Conservation (phyloP, 1,140 invertebrate genomes). For the Trypoxylus dichotomus region DNA sequence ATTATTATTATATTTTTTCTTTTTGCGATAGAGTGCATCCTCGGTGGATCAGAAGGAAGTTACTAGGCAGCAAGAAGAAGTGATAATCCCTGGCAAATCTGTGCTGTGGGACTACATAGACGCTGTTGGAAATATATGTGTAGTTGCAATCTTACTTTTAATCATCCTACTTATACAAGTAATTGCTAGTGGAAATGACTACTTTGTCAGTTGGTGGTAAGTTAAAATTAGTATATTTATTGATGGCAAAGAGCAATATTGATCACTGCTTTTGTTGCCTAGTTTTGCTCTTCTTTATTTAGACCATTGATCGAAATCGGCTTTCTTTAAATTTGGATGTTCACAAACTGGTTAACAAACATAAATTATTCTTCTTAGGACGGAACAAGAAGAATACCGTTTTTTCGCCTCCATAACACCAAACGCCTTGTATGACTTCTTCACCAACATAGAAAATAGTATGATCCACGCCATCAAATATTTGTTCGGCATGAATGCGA, state of each 20-base stretch:
- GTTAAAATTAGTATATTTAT: not conserved
- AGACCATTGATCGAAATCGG: too few species aligned
- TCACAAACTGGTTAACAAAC: constrained; percentile 58
- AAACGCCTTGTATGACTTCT: not conserved
- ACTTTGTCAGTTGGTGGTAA: constrained; percentile 76
- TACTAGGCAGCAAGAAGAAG: not conserved
- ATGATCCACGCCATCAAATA: not conserved
- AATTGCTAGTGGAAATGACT: constrained; percentile 71
- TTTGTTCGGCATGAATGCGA: not conserved
- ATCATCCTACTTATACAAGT: constrained; percentile 58
- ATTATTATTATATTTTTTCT: too few species aligned
- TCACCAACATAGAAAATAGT: not conserved
- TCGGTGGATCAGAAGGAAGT: not conserved
- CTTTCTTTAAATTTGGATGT: constrained; percentile 59
- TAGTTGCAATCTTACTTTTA: not conserved
- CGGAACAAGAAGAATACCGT: constrained; percentile 23
- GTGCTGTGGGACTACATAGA: not conserved
- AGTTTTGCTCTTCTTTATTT: too few species aligned
- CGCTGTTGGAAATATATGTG: not conserved
- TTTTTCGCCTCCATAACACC: not conserved
- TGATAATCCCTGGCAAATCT: not conserved
- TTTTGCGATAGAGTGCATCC: not conserved
- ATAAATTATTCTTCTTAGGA: constrained; percentile 78
- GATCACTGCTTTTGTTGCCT: too few species aligned
- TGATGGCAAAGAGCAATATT: not conserved